Evolutionary conservation across 1,140 invertebrate species (phyloP).

Genomic region (Drosophila nebulosa): DNA sequence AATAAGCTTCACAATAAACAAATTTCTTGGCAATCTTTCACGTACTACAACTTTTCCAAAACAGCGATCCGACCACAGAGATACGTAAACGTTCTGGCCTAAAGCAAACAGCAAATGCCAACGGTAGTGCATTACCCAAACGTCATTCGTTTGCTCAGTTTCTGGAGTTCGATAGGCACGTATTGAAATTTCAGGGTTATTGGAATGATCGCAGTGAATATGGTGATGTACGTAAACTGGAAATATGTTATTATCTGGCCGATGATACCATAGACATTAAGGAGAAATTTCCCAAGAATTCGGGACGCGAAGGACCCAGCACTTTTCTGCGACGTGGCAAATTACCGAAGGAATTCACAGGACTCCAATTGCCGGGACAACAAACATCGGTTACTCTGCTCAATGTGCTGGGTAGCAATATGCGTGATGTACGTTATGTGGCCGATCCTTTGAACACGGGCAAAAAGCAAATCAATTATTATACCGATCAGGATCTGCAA

Average conservation of each 20-base stretch:
- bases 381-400: constrained; percentile 84
- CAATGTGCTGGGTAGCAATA: constrained; percentile 86
- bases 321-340: constrained; percentile 89
- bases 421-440: constrained; percentile 84
- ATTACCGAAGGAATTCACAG: constrained; percentile 86
- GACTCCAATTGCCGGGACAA: constrained; percentile 84
- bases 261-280: constrained; percentile 95
- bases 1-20: no score
- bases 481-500: constrained; percentile 86
- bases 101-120: constrained; percentile 47
- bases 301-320: constrained; percentile 86
- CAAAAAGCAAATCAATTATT: constrained; percentile 83
- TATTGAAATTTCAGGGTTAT: constrained; percentile 92
- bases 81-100: constrained; percentile 72
- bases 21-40: background rate
- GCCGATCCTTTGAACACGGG: constrained; percentile 83
- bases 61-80: constrained; percentile 82
- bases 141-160: constrained; percentile 86
- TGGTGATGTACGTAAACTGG: constrained; percentile 88
- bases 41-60: background rate
- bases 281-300: constrained; percentile 87
- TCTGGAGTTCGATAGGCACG: constrained; percentile 88
- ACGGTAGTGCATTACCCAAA: constrained; percentile 36
- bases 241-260: constrained; percentile 91
- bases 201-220: constrained; percentile 93